Conservation (phyloP, 2,888 invertebrate genomes). For the Xestoiulus laeticollis region DNA sequence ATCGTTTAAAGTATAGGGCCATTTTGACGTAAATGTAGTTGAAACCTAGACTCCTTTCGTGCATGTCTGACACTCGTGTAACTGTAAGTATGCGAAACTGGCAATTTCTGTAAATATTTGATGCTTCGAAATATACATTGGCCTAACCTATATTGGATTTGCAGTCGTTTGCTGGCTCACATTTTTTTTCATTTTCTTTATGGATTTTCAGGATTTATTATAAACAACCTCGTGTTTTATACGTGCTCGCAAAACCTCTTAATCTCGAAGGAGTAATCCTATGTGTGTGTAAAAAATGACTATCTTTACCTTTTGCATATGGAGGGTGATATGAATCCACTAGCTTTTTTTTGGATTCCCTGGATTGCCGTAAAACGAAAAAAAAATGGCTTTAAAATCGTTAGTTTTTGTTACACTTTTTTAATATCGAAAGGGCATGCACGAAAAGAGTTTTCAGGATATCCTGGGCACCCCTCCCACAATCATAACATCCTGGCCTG, state of each 20-base stretch:
- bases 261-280: slow-evolving; percentile 17
- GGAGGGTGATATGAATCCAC: background rate
- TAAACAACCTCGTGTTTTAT: slow-evolving; percentile 14
- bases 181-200: slow-evolving; percentile 9
- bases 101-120: background rate
- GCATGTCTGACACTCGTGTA: background rate
- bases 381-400: background rate
- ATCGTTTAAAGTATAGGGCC: background rate
- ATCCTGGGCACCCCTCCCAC: background rate
- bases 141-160: background rate
- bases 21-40: background rate
- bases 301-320: background rate
- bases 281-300: background rate
- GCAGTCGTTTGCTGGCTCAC: background rate
- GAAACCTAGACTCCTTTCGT: background rate
- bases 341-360: background rate
- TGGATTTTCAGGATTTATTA: slow-evolving; percentile 17
- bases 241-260: background rate
- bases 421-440: background rate
- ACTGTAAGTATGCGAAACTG: background rate
- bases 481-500: background rate
- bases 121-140: background rate
- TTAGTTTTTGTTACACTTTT: background rate
- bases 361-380: slow-evolving; percentile 9
- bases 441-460: background rate